phyloP scores from a whole-genome alignment of 2,113 vertebrate species.

The Thomomys bottae region DNA sequence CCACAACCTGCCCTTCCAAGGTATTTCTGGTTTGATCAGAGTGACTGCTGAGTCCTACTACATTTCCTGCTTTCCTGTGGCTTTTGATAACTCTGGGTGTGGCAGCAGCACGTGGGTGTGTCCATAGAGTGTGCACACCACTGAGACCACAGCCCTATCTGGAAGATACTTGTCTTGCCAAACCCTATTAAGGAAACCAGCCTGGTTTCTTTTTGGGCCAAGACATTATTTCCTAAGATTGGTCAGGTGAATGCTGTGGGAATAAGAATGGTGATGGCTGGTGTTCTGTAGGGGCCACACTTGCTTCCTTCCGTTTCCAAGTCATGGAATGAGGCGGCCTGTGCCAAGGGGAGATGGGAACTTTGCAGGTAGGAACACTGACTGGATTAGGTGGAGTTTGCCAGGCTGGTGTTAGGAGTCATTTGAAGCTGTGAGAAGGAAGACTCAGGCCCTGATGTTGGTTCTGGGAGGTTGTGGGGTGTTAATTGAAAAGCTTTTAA shows the following conservation, averaged over 20 bases:
- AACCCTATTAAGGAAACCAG: constrained; percentile 78
- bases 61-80: constrained; percentile 35
- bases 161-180: constrained; percentile 59
- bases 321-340: constrained; percentile 51
- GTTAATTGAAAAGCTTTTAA: neutral
- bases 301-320: constrained; percentile 18
- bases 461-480: neutral
- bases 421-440: neutral
- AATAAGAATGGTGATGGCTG: constrained; percentile 62
- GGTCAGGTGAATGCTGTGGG: constrained; percentile 76
- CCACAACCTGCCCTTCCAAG: rapidly evolving
- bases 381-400: neutral
- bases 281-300: constrained; percentile 35
- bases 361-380: neutral
- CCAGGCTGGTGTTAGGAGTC: neutral
- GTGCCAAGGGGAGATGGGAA: neutral
- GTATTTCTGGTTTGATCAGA: neutral
- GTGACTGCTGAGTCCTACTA: neutral
- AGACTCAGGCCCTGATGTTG: neutral
- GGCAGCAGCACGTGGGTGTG: constrained; percentile 46
- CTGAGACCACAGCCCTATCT: constrained; percentile 75
- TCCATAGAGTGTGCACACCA: neutral
- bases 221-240: constrained; percentile 72
- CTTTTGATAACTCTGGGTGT: constrained; percentile 72
- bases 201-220: constrained; percentile 55